Evolutionary conservation across 2,113 vertebrate species (phyloP).

Genomic region (Pygathrix nemaeus): DNA sequence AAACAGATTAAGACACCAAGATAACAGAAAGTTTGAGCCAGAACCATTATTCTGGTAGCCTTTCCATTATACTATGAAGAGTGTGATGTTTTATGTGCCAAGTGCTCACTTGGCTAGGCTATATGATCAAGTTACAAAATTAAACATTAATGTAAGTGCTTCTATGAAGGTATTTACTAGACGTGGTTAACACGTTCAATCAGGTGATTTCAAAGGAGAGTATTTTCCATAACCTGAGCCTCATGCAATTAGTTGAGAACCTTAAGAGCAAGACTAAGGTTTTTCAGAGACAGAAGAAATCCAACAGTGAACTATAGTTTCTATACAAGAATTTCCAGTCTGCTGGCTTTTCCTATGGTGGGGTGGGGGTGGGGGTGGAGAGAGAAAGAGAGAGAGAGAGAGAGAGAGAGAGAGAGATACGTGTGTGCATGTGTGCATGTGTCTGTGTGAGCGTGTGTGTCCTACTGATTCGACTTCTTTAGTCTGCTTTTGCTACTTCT

Average conservation of each 20-base stretch:
- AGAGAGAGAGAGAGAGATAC: not conserved
- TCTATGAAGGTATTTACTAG: not conserved
- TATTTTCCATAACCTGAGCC: not conserved
- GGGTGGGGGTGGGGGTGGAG: too few species aligned
- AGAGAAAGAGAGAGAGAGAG: not conserved
- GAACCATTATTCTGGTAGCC: too few species aligned
- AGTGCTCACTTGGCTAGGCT: not conserved
- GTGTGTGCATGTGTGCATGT: not conserved
- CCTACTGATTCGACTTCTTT: not conserved
- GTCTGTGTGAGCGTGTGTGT: not conserved
- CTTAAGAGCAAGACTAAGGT: not conserved
- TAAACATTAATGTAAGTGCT: not conserved
- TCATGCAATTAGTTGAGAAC: not conserved
- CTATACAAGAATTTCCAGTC: not conserved
- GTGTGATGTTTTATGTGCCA: not conserved
- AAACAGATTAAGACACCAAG: not conserved
- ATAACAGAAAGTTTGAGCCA: not conserved
- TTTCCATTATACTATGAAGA: not conserved
- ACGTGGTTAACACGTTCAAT: not conserved
- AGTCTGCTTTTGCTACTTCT: not conserved
- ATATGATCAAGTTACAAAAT: not conserved
- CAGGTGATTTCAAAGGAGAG: not conserved
- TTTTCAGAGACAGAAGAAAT: not conserved
- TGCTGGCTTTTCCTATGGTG: not conserved
- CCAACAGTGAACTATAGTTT: accelerated